Evolutionary conservation across 2,888 invertebrate genomes (phyloP), one percentile per base, ranked within the genome.

Genomic region (Torymus aiolomorphi): DNA sequence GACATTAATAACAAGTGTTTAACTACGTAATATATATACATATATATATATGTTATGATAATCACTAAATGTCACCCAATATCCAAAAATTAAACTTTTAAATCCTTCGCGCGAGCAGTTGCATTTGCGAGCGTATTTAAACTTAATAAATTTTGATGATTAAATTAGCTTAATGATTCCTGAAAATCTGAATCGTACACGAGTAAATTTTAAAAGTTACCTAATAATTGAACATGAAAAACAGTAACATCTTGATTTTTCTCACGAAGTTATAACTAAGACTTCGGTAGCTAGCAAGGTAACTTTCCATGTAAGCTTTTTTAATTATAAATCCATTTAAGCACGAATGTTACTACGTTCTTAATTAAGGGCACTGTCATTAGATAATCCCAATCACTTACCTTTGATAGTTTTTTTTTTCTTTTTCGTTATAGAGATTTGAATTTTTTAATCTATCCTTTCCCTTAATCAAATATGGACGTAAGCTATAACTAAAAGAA

Each of bases 271-370:
- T 42, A 18, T 63, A 57, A 70, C 14, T 52, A 1, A 57, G 31
- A 65, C 20, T 65, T 76, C 20, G 57, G 20, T 67, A 54, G 24
- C 56, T 69, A 73, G 63, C 67, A 67, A 80, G 63, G 61, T 76
- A 67, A 74, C 70, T 73, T 73, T 77, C 65, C 65, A 70, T 56
- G 42, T 78, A 75, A 71, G 71, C 49, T 5, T 75, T 80, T 69
- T 76, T 73, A 66, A 73, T 77, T 71, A 18, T 62, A 49, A 71
- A 78, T 66, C 42, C 62, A 75, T 31, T 49, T 59, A 78, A 74
- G 78, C 78, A 79, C 78, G 69, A 74, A 70, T 74, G 74, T 79
- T 79, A 79, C 74, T 79, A 79, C 59, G 59, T 71, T 75, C 63
- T 69, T 73, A 56, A 73, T 49, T 61, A 73, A 78, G 67, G 52